Percentiles rank a stretch among this genome's conserved stretches.
Evolutionary conservation across 1,140 invertebrate genomes (phyloP).

Genomic region (Zaprionus ornatus): DNA sequence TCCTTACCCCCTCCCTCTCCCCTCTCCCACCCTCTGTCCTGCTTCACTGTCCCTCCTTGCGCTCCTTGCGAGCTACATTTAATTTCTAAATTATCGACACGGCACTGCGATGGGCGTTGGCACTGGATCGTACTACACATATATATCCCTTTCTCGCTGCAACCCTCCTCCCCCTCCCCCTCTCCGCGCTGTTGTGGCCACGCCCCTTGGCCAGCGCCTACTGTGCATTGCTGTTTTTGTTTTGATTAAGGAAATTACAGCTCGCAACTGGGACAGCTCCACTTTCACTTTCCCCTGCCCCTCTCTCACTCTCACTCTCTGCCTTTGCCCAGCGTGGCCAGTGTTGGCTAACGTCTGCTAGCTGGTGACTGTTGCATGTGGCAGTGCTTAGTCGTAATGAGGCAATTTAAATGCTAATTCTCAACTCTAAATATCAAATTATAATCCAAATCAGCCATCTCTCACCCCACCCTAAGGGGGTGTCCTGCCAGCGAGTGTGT

Average conservation of each 20-base stretch:
- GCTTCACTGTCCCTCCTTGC: not conserved
- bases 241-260: conserved; percentile 75
- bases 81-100: conserved; percentile 78
- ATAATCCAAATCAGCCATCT: conserved; percentile 53
- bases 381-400: conserved; percentile 47
- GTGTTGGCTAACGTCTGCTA: conserved; percentile 23
- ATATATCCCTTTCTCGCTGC: not conserved
- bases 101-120: conserved; percentile 62
- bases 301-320: not conserved
- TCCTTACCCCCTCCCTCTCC: not conserved
- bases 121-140: conserved; percentile 14
- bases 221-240: conserved; percentile 70
- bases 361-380: conserved; percentile 17
- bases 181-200: not conserved
- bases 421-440: conserved; percentile 74
- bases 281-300: not conserved
- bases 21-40: not conserved
- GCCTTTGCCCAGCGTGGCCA: not conserved
- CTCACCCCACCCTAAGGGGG: conserved; percentile 8
- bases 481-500: conserved; percentile 18
- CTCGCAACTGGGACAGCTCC: not conserved
- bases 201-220: conserved; percentile 10
- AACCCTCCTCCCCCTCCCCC: not conserved
- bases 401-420: conserved; percentile 78
- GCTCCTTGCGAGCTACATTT: conserved; percentile 57